Base-by-base conservation (phyloP, 2,113 vertebrate species). In the Perccottus glenii region DNA sequence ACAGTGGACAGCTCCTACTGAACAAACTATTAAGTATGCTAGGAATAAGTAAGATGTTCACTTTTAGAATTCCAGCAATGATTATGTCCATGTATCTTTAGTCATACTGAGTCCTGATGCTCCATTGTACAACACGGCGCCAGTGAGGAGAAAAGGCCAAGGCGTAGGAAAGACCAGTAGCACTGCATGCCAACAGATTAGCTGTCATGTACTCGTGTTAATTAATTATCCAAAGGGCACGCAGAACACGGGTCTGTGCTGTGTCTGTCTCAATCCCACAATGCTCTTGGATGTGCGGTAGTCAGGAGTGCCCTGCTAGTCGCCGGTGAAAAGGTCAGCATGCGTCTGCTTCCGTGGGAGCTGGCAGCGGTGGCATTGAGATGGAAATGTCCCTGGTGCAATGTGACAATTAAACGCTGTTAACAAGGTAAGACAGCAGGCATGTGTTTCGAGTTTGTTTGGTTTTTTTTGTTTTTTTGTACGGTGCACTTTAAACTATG, bases 381-480 rank as follows among this genome's bases (percentile, higher is more conserved):
- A 81, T 80, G 68, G 49, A 85, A 82, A 86, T 70, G 72, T 80
- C 67, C 65, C 78, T 32, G 2, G 1, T 62, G 64, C 59, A 47
- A 80, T 60, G 52, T 69, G 84, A 81, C 77, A 84, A 89, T 90
- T 88, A 89, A 75, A 80, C 75, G 84, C 82, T 73, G 78, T 72
- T 81, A 88, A 90, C 86, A 80, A 86, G 83, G 69, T 57, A 71
- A 75, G 70, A 60, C 67, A 70, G 56, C 35, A 71, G 62, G 56
- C 51, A 58, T 75, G 60, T 80, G 63, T 60, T 83, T 63, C 63
- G 53, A 61, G 49, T 6, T 60, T 42, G 57, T 14, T 5, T n/a
- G n/a, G n/a, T n/a, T n/a, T n/a, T n/a, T n/a, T n/a, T n/a, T n/a
- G n/a, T n/a, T 66, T 53, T 60, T 63, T 73, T 10, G 12, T 16